Evolutionary conservation across 2,113 vertebrate species (phyloP).

Genomic region (Amphilophus citrinellus): DNA sequence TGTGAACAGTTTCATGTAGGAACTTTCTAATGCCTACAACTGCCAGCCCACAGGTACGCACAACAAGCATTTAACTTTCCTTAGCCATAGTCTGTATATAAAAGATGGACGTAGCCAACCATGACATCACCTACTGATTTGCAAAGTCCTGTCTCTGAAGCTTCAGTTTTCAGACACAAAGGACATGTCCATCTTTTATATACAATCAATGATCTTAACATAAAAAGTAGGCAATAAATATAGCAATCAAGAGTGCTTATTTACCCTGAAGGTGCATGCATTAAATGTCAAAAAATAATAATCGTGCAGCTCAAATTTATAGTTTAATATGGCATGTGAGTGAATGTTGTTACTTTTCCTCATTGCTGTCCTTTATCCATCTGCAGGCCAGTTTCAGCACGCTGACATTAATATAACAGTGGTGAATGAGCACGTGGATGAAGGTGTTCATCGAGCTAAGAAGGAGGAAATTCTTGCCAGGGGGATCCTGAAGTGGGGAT

Average conservation of each 20-base stretch:
- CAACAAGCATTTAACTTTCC: background rate
- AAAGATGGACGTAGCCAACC: background rate
- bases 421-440: conserved; percentile 18
- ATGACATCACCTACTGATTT: too few species aligned
- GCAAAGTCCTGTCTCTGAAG: background rate
- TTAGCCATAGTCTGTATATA: background rate
- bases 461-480: conserved; percentile 27
- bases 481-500: conserved; percentile 70
- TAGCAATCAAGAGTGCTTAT: accelerated
- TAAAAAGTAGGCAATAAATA: background rate
- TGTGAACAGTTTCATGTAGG: too few species aligned
- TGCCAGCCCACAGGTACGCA: too few species aligned
- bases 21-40: too few species aligned
- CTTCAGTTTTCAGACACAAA: background rate
- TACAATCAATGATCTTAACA: background rate
- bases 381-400: conserved; percentile 85
- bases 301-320: background rate
- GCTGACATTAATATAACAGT: conserved; percentile 70
- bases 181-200: background rate
- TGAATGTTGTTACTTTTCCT: background rate
- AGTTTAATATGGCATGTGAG: background rate
- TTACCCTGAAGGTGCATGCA: accelerated
- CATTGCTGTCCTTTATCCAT: background rate
- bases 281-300: background rate
- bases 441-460: conserved; percentile 11